phyloP scores from a whole-genome alignment of 2,888 invertebrate species.

The Tetramorium bicarinatum region DNA sequence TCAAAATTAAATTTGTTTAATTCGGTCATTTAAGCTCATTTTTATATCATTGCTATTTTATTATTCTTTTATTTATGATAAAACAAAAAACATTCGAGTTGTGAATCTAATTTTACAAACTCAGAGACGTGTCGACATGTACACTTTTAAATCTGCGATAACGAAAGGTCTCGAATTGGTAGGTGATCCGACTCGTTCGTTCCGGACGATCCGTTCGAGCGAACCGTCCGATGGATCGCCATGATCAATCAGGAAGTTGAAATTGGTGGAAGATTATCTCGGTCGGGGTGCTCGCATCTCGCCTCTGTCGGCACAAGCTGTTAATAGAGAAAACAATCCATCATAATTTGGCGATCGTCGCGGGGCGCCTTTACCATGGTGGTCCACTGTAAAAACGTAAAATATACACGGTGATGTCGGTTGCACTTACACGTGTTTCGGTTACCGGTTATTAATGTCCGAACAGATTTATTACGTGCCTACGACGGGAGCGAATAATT shows the following conservation, averaged over 20 bases:
- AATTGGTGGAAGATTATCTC: slow-evolving; percentile 79
- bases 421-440: slow-evolving; percentile 39
- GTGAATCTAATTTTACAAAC: slow-evolving; percentile 22
- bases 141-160: slow-evolving; percentile 44
- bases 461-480: slow-evolving; percentile 18
- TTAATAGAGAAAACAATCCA: slow-evolving; percentile 78
- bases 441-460: slow-evolving; percentile 29
- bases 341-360: slow-evolving; percentile 77
- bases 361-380: slow-evolving; percentile 65
- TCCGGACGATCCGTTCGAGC: slow-evolving; percentile 42
- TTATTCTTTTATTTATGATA: neutral
- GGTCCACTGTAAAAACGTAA: slow-evolving; percentile 65
- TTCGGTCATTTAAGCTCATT: slow-evolving; percentile 43
- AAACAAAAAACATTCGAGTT: neutral
- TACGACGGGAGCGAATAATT: slow-evolving; percentile 11
- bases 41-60: neutral
- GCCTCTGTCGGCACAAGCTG: slow-evolving; percentile 74
- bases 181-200: slow-evolving; percentile 30
- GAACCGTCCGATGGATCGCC: slow-evolving; percentile 63
- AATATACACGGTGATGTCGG: slow-evolving; percentile 45
- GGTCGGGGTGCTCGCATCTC: slow-evolving; percentile 73
- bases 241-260: slow-evolving; percentile 76
- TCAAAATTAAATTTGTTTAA: neutral
- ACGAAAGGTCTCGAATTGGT: slow-evolving; percentile 19
- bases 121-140: neutral